phyloP scores from a whole-genome alignment of 2,797 vertebrate genomes.

The Poecile montanus region DNA sequence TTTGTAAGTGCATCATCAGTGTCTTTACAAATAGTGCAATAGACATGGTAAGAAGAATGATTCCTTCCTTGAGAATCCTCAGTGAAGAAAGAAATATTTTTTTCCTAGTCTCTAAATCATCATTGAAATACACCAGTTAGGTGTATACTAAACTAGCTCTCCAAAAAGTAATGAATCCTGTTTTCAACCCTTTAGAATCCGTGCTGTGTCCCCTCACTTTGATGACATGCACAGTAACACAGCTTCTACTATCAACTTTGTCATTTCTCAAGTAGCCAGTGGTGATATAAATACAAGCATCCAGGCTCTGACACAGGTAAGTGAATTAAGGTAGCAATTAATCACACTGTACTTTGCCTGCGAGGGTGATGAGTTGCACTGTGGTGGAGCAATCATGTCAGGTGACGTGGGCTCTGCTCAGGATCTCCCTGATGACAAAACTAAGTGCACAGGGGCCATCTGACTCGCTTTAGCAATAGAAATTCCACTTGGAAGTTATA shows the following conservation, averaged over 20 bases:
- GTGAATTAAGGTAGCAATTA: neutral
- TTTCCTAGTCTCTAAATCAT: neutral
- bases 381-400: slow-evolving; percentile 65
- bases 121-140: neutral
- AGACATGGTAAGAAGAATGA: neutral
- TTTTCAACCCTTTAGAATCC: slow-evolving; percentile 80
- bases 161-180: neutral
- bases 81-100: neutral
- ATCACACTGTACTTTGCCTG: neutral
- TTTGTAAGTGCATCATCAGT: neutral
- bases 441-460: slow-evolving; percentile 90
- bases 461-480: slow-evolving; percentile 73
- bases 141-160: neutral
- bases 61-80: neutral
- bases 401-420: slow-evolving; percentile 70
- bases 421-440: slow-evolving; percentile 81
- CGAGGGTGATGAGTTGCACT: slow-evolving; percentile 84
- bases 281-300: slow-evolving; percentile 97
- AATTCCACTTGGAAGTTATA: neutral
- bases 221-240: slow-evolving; percentile 98
- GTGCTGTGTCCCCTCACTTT: slow-evolving; percentile 91
- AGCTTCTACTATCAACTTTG: slow-evolving; percentile 97
- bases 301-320: slow-evolving; percentile 95
- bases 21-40: neutral
- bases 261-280: slow-evolving; percentile 97